Evolutionary conservation across 2,888 invertebrate species (phyloP), one percentile per base, ranked within the genome.

Genomic region (Erynnis tages): DNA sequence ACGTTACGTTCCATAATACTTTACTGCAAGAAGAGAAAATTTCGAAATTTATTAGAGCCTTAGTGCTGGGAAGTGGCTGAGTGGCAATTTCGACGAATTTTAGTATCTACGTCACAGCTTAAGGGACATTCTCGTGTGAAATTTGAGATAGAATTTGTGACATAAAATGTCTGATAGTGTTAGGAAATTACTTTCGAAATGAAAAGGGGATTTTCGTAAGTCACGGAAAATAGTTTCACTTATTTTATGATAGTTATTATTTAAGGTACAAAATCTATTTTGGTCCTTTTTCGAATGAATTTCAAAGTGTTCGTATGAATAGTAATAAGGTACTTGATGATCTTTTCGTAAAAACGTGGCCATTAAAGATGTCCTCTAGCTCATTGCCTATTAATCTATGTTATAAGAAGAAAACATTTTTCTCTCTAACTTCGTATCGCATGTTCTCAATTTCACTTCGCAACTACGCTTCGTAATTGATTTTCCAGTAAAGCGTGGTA

Each of bases 1-100:
- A 43, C 41, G 49, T 34, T 41, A 19, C 34, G 35, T 43, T 50
- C 50, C 43, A 50, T 50, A 50, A 50, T 50, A 43, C 43, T 50
- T 50, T 43, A 13, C 50, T 50, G 14, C 43, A 16, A 40, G 47
- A 19, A 43, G 41, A 34, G 43, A 34, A 43, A 50, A 50, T 43
- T 41, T 43, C 43, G 27, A 35, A 50, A 50, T 50, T 50, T 50
- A 50, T 43, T 50, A 43, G 13, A 43, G 43, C 43, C 34, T 35
- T 50, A 43, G 50, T 50, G 43, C 49, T 27, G 19, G 27, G 34
- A 19, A 43, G 41, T 43, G 27, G 41, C 34, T 8, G 32, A 40
- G 41, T 41, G 49, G 49, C 49, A 43, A 41, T 50, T 50, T 13
- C 17, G 17, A 48, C 27, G 37, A 47, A 47, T 38, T 47, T 47